These are phyloP conservation scores for Typhlichthys subterraneus DNA, from an alignment of 2,797 vertebrate species.

Conservation along the genomic window DNA sequence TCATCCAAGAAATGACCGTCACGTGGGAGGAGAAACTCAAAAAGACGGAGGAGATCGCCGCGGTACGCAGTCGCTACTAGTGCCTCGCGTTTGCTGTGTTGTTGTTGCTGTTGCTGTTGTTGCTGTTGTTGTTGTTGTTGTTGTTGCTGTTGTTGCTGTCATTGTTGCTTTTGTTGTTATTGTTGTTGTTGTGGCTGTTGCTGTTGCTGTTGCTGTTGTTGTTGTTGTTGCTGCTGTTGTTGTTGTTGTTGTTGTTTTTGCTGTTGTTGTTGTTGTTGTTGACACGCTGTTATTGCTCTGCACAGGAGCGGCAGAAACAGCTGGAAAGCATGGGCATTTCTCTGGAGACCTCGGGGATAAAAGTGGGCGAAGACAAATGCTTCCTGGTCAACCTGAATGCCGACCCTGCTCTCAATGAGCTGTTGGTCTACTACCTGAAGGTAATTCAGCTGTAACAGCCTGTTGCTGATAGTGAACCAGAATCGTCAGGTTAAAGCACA, in stretches of 20 bases:
- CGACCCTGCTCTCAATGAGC: conserved; percentile 95
- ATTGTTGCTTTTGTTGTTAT: too few species aligned
- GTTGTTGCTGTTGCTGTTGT: too few species aligned
- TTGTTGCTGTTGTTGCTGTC: too few species aligned
- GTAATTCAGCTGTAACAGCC: conserved; percentile 63
- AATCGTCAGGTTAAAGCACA: too few species aligned
- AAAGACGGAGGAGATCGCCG: conserved; percentile 97
- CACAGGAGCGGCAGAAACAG: conserved; percentile 93
- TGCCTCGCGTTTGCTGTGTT: not conserved
- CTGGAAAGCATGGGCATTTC: conserved; percentile 99
- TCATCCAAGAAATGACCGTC: conserved; percentile 95
- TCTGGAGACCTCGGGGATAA: conserved; percentile 95
- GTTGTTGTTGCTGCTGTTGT: too few species aligned
- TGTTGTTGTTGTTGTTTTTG: too few species aligned
- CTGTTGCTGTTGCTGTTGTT: too few species aligned
- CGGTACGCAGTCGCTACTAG: conserved; percentile 72
- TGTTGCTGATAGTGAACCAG: not conserved
- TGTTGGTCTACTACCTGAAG: conserved; percentile 98
- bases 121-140: too few species aligned
- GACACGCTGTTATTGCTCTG: conserved; percentile 32
- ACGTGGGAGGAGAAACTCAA: conserved; percentile 98
- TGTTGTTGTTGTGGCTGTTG: too few species aligned
- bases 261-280: too few species aligned
- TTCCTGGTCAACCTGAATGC: conserved; percentile 98
- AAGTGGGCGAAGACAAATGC: conserved; percentile 97